These are phyloP conservation scores for Thumatha senex DNA, from an alignment of 2,888 invertebrate species.

Conservation along the genomic window DNA sequence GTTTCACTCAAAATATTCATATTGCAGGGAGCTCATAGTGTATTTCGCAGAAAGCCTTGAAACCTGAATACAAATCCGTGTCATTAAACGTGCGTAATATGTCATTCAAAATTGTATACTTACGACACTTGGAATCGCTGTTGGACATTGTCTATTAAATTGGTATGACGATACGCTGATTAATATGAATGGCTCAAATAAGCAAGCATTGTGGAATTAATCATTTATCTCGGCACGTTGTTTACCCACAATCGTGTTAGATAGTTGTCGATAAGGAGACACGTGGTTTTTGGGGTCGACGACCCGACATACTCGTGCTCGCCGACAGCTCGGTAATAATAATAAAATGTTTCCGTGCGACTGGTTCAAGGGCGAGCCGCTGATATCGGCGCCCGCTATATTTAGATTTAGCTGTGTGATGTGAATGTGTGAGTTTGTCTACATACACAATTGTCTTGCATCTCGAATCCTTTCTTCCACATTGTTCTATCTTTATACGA, in stretches of 20 bases:
- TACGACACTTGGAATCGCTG: slow-evolving; percentile 38
- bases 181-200: slow-evolving; percentile 77
- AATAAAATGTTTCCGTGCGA: slow-evolving; percentile 84
- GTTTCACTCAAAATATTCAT: background rate
- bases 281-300: slow-evolving; percentile 80
- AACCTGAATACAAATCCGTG: slow-evolving; percentile 16
- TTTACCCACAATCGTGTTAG: slow-evolving; percentile 83
- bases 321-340: slow-evolving; percentile 83
- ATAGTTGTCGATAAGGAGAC: slow-evolving; percentile 84
- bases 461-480: slow-evolving; percentile 34
- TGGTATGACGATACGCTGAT: slow-evolving; percentile 67
- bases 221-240: slow-evolving; percentile 81
- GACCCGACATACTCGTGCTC: slow-evolving; percentile 82
- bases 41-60: slow-evolving; percentile 2
- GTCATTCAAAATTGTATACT: slow-evolving; percentile 42
- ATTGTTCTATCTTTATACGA: slow-evolving; percentile 12
- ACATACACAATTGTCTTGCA: slow-evolving; percentile 61
- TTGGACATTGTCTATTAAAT: slow-evolving; percentile 57
- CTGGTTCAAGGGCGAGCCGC: slow-evolving; percentile 84
- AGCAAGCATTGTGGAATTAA: slow-evolving; percentile 78
- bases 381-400: slow-evolving; percentile 83
- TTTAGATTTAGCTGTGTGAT: slow-evolving; percentile 81
- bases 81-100: slow-evolving; percentile 25
- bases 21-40: background rate
- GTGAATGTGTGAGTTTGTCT: slow-evolving; percentile 64